Percentiles rank a stretch among this genome's conserved stretches.
Evolutionary conservation across 2,888 invertebrate genomes (phyloP).

Genomic region (Erebia palarica): DNA sequence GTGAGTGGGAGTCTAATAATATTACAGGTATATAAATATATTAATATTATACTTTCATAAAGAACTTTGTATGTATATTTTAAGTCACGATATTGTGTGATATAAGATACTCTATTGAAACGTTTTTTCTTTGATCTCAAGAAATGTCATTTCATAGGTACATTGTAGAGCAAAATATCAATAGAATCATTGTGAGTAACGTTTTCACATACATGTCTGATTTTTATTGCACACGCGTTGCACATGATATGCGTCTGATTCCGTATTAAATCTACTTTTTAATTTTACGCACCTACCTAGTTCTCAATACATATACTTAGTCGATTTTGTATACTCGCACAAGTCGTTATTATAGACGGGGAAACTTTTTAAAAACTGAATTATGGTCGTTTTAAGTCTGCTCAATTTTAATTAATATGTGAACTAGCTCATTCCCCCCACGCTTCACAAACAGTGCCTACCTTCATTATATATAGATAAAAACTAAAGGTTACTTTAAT

Average conservation of each 20-base stretch:
- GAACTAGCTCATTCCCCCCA: too few species aligned
- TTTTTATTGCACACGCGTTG: neutral
- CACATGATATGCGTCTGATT: slow-evolving; percentile 2
- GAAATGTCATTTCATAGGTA: slow-evolving; percentile 8
- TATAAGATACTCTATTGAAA: neutral
- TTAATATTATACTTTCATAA: neutral
- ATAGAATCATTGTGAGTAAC: neutral
- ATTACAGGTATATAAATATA: neutral
- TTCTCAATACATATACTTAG: neutral
- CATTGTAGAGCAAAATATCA: slow-evolving; percentile 6
- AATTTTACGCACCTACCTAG: neutral
- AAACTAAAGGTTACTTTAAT: too few species aligned
- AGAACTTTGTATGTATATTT: neutral
- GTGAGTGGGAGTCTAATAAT: neutral
- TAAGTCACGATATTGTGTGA: neutral
- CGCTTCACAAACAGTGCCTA: too few species aligned
- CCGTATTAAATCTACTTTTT: neutral
- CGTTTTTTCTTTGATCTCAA: slow-evolving; percentile 16
- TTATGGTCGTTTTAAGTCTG: too few species aligned
- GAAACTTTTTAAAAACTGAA: too few species aligned
- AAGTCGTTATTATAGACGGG: too few species aligned
- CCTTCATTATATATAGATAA: too few species aligned
- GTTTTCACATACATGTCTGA: neutral
- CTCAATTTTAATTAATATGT: too few species aligned
- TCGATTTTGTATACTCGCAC: too few species aligned